Conservation (phyloP, 1,140 invertebrate genomes). For the Lasioglossum baleicum region DNA sequence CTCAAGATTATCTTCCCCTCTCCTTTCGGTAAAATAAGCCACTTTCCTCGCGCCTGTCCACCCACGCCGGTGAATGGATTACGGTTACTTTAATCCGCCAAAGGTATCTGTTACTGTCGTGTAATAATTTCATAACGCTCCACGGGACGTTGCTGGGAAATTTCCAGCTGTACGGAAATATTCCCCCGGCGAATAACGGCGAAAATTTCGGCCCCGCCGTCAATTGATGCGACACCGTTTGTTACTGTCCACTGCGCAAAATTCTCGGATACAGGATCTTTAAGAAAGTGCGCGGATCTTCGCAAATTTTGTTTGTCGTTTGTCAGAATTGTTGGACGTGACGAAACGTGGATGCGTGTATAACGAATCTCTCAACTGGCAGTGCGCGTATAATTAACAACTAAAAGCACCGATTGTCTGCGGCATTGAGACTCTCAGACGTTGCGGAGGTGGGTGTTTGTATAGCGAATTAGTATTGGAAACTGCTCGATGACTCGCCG, state of each 20-base stretch:
- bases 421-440: constrained; percentile 30
- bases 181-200: neutral
- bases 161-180: neutral
- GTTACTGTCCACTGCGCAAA: no score
- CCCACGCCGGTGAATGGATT: constrained; percentile 29
- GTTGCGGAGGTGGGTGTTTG: constrained; percentile 32
- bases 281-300: no score
- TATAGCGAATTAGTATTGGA: constrained; percentile 51
- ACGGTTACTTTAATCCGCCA: constrained; percentile 26
- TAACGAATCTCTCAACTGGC: neutral
- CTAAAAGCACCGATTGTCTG: constrained; percentile 27
- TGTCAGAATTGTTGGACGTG: no score
- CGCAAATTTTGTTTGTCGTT: no score
- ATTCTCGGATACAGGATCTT: no score
- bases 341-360: no score
- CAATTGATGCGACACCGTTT: neutral
- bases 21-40: constrained; percentile 30
- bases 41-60: constrained; percentile 40
- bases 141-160: neutral
- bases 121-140: constrained; percentile 8
- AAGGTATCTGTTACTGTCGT: constrained; percentile 9
- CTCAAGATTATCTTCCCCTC: constrained; percentile 35
- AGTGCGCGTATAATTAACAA: neutral
- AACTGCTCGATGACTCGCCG: constrained; percentile 45
- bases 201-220: neutral